A percentile compares a stretch with the other conserved stretches of the same genome.
Evolutionary conservation across 2,888 invertebrate genomes (phyloP).

Genomic region (Pterostichus madidus): DNA sequence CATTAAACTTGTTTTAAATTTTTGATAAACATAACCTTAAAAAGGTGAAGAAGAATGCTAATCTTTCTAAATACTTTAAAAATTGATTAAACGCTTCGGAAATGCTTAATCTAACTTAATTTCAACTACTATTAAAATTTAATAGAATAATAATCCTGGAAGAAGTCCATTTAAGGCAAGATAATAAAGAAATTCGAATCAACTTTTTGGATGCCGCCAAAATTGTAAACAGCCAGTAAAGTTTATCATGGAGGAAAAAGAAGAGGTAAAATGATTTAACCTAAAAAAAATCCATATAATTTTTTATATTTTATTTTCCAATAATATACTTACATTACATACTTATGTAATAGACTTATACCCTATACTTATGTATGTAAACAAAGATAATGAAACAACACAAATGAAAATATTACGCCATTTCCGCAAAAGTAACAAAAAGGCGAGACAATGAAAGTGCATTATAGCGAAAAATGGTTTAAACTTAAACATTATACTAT

Average conservation of each 20-base stretch:
- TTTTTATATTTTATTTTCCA: conserved; percentile 11
- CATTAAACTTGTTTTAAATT: not conserved
- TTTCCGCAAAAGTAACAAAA: not conserved
- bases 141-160: not conserved
- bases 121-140: not conserved
- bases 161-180: not conserved
- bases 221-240: conserved; percentile 38
- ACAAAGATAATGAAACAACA: not conserved
- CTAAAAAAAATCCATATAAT: conserved; percentile 3
- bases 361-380: conserved; percentile 37
- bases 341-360: not conserved
- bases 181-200: not conserved
- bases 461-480: too few relatives aligned
- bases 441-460: not conserved
- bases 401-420: conserved; percentile 28
- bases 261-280: conserved; percentile 49
- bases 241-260: conserved; percentile 37
- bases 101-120: not conserved
- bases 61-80: not conserved
- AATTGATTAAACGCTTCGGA: not conserved
- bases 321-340: conserved; percentile 31
- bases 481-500: conserved; percentile 3
- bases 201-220: conserved; percentile 19
- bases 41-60: conserved; percentile 1
- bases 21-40: conserved; percentile 17